These are phyloP conservation scores for Epiblema foenella DNA, from an alignment of 2,888 invertebrate genomes.

Conservation along the genomic window DNA sequence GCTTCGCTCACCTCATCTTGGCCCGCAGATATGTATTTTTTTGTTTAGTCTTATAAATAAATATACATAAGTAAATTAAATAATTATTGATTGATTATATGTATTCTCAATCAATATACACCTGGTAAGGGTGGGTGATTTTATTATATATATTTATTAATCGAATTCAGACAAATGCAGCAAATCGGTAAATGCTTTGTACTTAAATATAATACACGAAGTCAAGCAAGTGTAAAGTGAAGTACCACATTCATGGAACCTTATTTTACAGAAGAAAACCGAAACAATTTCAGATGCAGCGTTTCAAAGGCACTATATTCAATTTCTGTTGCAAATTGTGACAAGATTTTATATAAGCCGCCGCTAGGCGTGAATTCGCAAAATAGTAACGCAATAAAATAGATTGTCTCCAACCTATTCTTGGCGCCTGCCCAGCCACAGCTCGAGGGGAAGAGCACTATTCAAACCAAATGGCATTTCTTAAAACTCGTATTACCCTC, in stretches of 20 bases:
- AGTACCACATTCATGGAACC: slow-evolving; percentile 6
- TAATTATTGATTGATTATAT: no score
- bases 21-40: no score
- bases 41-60: no score
- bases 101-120: no score
- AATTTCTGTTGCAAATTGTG: slow-evolving; percentile 43
- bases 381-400: slow-evolving; percentile 48
- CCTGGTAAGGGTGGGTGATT: background rate
- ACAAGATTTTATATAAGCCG: slow-evolving; percentile 44
- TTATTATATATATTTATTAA: background rate
- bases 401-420: slow-evolving; percentile 46
- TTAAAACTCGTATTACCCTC: slow-evolving; percentile 22
- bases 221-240: slow-evolving; percentile 22
- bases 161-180: no score
- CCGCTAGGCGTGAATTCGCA: slow-evolving; percentile 43
- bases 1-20: no score
- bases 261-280: slow-evolving; percentile 28
- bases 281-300: slow-evolving; percentile 39
- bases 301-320: slow-evolving; percentile 41
- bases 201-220: background rate
- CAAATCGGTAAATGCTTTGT: background rate
- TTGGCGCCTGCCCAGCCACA: slow-evolving; percentile 45
- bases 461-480: slow-evolving; percentile 27
- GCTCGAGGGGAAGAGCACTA: slow-evolving; percentile 27
- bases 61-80: no score